phyloP scores from a whole-genome alignment of 2,888 invertebrate species.

The Orthosia gothica region DNA sequence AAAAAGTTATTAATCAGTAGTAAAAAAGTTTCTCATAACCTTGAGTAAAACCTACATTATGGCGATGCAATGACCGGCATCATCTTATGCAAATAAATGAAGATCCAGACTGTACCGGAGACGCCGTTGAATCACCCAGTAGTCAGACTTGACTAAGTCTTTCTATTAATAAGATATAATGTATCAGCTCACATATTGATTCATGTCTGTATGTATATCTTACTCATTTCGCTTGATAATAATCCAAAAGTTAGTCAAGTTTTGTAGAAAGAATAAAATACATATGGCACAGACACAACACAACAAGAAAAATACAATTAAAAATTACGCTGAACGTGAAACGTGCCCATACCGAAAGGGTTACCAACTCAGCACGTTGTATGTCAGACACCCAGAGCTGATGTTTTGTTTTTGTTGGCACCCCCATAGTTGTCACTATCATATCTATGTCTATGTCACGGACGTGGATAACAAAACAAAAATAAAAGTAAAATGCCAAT shows the following conservation, averaged over 20 bases:
- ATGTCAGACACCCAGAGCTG: too few species aligned
- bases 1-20: conserved; percentile 31
- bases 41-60: conserved; percentile 24
- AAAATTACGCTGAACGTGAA: too few species aligned
- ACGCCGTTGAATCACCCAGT: conserved; percentile 59
- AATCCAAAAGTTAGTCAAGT: neutral
- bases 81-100: conserved; percentile 37
- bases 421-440: too few species aligned
- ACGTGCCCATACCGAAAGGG: too few species aligned
- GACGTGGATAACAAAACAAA: too few species aligned
- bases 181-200: conserved; percentile 6
- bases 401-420: too few species aligned
- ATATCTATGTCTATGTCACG: too few species aligned
- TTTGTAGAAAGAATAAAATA: neutral
- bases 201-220: neutral
- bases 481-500: too few species aligned
- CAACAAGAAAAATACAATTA: too few species aligned
- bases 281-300: too few species aligned
- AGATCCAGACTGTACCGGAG: conserved; percentile 52
- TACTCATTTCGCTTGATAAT: conserved; percentile 1
- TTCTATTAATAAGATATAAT: conserved; percentile 46
- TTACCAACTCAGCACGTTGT: too few species aligned
- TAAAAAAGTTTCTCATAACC: conserved; percentile 29
- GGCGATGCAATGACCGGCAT: conserved; percentile 31
- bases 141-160: conserved; percentile 47